Conservation (phyloP, 2,888 invertebrate species). For the Amphipyra berbera region DNA sequence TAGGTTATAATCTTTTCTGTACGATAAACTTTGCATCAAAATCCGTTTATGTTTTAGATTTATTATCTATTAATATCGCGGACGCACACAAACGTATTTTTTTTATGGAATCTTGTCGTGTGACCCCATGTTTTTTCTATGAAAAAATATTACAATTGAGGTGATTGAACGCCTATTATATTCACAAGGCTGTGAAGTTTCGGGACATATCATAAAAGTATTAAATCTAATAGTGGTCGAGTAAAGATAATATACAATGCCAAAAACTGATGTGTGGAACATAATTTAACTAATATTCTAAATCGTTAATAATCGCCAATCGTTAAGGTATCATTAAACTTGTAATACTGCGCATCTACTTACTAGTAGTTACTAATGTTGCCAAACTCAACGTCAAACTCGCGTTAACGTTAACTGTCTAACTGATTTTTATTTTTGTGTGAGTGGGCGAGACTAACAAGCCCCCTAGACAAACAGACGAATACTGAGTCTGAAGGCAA, state of each 20-base stretch:
- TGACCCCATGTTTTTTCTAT: not conserved
- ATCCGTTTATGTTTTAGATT: no score
- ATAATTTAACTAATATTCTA: no score
- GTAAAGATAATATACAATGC: slow-evolving; percentile 1
- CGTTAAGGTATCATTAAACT: no score
- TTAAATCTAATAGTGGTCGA: not conserved
- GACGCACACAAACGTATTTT: no score
- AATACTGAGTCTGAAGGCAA: slow-evolving; percentile 42
- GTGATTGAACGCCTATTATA: slow-evolving; percentile 12
- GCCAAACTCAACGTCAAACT: no score
- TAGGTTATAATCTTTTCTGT: no score
- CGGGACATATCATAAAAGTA: slow-evolving; percentile 26
- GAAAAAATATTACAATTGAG: slow-evolving; percentile 43
- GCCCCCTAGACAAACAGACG: slow-evolving; percentile 14
- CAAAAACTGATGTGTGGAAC: not conserved
- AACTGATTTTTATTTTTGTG: not conserved
- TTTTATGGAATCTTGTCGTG: no score
- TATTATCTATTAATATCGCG: no score
- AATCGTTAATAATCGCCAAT: no score
- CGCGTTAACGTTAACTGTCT: not conserved
- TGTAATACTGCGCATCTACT: no score
- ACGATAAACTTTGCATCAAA: no score
- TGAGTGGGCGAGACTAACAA: slow-evolving; percentile 11
- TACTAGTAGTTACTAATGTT: no score
- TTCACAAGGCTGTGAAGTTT: slow-evolving; percentile 44